Conservation (phyloP, 2,797 vertebrate genomes). For the Enteromius paludinosus region DNA sequence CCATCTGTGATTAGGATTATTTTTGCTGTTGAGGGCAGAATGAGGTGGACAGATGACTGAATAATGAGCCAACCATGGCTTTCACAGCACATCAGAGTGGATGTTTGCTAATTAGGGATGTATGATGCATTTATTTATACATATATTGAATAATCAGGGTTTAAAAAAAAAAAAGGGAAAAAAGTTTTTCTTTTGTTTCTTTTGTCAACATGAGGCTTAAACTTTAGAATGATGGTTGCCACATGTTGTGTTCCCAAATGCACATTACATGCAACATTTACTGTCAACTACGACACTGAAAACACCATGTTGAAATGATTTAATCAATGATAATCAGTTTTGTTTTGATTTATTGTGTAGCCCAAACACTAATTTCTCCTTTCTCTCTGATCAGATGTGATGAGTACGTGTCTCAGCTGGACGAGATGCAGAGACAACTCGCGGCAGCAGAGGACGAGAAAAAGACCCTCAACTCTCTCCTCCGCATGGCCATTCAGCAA, state of each 20-base stretch:
- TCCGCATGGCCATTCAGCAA: slow-evolving; percentile 98
- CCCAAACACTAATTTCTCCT: not conserved
- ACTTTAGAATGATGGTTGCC: not conserved
- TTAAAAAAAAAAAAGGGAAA: no score
- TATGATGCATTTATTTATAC: not conserved
- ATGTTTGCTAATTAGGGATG: not conserved
- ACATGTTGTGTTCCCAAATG: not conserved
- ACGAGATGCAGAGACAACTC: slow-evolving; percentile 97
- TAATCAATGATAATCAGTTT: not conserved
- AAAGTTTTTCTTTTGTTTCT: no score
- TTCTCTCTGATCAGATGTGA: slow-evolving; percentile 81
- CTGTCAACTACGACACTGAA: not conserved
- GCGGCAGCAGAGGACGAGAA: slow-evolving; percentile 97
- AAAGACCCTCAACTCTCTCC: slow-evolving; percentile 96
- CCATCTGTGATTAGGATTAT: not conserved
- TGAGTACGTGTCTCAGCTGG: slow-evolving; percentile 93
- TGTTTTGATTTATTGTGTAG: not conserved
- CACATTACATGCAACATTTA: not conserved
- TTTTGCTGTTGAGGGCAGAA: not conserved
- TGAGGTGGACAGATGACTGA: not conserved
- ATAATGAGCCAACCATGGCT: not conserved
- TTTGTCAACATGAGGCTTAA: no score
- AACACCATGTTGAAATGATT: not conserved
- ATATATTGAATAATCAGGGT: no score
- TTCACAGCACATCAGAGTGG: not conserved